Evolutionary conservation across 2,888 invertebrate genomes (phyloP), one percentile per base, ranked within the genome.

Genomic region (Calephelis perditalis): DNA sequence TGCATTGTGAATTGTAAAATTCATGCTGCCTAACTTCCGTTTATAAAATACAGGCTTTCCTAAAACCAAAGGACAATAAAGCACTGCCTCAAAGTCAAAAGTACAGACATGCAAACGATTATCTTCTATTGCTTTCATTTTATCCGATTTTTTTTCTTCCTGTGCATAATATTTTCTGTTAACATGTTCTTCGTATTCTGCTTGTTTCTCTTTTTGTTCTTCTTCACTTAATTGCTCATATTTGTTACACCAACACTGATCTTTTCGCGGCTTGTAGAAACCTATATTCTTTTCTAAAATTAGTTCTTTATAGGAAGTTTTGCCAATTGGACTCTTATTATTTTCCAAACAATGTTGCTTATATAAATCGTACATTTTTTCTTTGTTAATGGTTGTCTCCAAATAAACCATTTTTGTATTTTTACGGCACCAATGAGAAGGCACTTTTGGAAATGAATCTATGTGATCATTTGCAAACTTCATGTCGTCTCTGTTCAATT

Each of bases 1-100:
- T 60, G 67, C 62, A 65, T 67, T 67, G 47, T 67, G 65, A 60
- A 67, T 65, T 35, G 65, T 67, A 12, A 67, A 67, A 62, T 67
- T 67, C 63, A 63, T 65, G 60, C 62, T 63, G 10, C 61, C 65
- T 59, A 65, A 59, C 57, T 67, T 67, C 49, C 64, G 58, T 66
- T 67, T 64, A 57, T 64, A 64, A 57, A 64, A 64, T 12, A 64
- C 64, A 58, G 64, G 63, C 15, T 67, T 65, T 55, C 65, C 64
- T 55, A 63, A 62, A 60, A 65, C 67, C 54, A 67, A 65, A 9
- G 64, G 62, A 59, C 65, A 63, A 62, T 65, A 65, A 35, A 67
- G 57, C 40, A 67, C 65, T 49, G 63, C 63, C 57, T 64, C 63
- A 62, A 67, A 65, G 49, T 67, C 65, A 65, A 65, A 67, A 61